phyloP scores from a whole-genome alignment of 2,113 vertebrate genomes.

The Manacus vitellinus region DNA sequence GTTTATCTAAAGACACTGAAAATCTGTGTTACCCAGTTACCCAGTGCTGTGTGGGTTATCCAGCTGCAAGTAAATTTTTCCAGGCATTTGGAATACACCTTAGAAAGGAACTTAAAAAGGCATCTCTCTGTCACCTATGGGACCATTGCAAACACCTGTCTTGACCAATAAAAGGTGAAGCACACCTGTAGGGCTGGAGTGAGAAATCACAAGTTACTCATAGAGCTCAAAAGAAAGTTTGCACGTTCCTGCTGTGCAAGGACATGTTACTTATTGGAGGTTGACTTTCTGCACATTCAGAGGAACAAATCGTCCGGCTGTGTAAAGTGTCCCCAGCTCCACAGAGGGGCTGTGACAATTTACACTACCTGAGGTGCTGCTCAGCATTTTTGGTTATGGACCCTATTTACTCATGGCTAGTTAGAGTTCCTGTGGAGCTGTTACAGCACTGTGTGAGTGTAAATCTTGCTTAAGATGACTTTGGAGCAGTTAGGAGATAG shows the following conservation, averaged over 20 bases:
- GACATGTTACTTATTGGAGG: not conserved
- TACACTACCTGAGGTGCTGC: conserved; percentile 16
- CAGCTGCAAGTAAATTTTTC: not conserved
- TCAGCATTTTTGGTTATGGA: conserved; percentile 43
- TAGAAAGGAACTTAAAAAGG: not conserved
- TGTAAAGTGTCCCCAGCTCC: not conserved
- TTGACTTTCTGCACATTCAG: not conserved
- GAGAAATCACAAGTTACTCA: not conserved
- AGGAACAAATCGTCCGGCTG: not conserved
- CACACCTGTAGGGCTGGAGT: not conserved
- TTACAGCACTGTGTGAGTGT: not conserved
- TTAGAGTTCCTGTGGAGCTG: conserved; percentile 31
- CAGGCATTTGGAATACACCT: not conserved
- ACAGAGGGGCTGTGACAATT: not conserved
- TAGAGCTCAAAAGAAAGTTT: not conserved
- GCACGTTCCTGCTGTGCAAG: not conserved
- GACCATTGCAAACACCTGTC: not conserved
- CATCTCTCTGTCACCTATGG: not conserved
- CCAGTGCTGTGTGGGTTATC: not conserved
- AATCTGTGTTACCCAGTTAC: not conserved
- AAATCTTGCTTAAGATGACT: conserved; percentile 16
- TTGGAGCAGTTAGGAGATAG: not conserved
- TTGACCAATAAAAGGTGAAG: not conserved
- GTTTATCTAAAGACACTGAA: not conserved
- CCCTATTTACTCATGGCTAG: conserved; percentile 12